Base-by-base conservation (phyloP, 2,113 vertebrate genomes). In the Colinus virginianus region DNA sequence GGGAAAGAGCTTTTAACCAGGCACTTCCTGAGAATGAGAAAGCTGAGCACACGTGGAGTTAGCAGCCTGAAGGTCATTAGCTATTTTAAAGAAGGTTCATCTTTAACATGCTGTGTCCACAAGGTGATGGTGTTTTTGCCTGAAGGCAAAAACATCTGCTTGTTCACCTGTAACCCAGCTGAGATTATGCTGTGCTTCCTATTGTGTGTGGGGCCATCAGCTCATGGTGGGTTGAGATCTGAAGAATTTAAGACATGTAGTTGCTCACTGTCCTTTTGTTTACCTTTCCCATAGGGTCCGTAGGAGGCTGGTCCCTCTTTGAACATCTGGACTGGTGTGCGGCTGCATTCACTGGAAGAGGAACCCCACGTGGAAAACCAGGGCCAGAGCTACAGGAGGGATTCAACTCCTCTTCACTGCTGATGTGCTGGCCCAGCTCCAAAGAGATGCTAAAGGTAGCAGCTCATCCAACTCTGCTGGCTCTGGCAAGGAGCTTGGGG, bases 1-100 rank as follows among this genome's bases (percentile, higher is more conserved):
- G 43, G 22, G 68, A 76, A 78, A 66, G 82, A 80, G 34, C 40
- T 94, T 94, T 88, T 84, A 94, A 90, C 76, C 78, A 83, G 71
- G 43, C 79, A 7, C 23, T 85, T 71, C 49, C 48, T 87, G 83
- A 79, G 34, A 5, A 16, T 7, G 68, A 78, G 84, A 69, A 69
- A 87, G 55, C 59, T 85, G 67, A 53, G 23, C 25, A 5, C 46
- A 75, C 43, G 25, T 14, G 46, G 56, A 63, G 42, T 12, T 53
- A 55, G 61, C 64, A 75, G 84, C 66, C 62, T 1, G 2, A 28
- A 72, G 71, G 82, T 38, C 87, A 90, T 76, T 11, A 77, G 56
- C 5, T 17, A 2, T 71, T 80, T 61, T 22, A 36, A 26, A 36
- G 49, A 25, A 70, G 6, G 38, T 36, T 48, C 34, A 4, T n/a